Base-by-base conservation (phyloP, 2,113 vertebrate genomes). In the Otis tarda region DNA sequence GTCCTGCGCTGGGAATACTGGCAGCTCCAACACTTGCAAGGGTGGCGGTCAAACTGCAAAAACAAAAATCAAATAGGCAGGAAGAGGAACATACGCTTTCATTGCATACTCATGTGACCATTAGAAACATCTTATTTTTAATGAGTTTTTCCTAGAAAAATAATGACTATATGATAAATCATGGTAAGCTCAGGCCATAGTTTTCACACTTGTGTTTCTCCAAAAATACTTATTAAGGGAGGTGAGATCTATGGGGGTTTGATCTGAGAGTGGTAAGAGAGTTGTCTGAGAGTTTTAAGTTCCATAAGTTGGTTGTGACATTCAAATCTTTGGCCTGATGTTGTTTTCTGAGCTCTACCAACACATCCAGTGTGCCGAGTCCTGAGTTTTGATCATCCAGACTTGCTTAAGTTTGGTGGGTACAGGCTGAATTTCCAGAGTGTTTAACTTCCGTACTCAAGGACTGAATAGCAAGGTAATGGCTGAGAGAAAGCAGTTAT, bases 11-110 rank as follows among this genome's bases (percentile, higher is more conserved):
- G 96, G 99, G 99, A 95, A 99, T 99, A 96, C 99, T 99, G 94
- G 99, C 99, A 5, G 99, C 99, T 57, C 99, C 99, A 7, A 99
- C 98, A 19, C 99, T 99, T 30, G 99, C 99, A 97, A 99, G 97
- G 6, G 99, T 99, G 83, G 99, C 99, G 1, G 99, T 99, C 96
- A 99, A 97, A 97, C 99, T 99, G 97, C 55, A 96, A 93, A 83
- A 93, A 86, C 39, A 97, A 94, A 83, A 93, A 45, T 49, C 60
- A 91, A 31, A 24, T 33, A 9, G 24, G 73, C 85, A 96, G 10
- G 53, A 94, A 92, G 23, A 68, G 71, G 45, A 93, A 70, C 39
- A 83, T 37, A 35, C 7, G 39, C 33, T 55, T 69, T n/a, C 31
- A 67, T 57, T 49, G 33, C 27, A 74, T 31, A 57, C 2, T 88